These are phyloP conservation scores for Sceloporus tristichus DNA, from an alignment of 2,113 vertebrate species.

Conservation along the genomic window DNA sequence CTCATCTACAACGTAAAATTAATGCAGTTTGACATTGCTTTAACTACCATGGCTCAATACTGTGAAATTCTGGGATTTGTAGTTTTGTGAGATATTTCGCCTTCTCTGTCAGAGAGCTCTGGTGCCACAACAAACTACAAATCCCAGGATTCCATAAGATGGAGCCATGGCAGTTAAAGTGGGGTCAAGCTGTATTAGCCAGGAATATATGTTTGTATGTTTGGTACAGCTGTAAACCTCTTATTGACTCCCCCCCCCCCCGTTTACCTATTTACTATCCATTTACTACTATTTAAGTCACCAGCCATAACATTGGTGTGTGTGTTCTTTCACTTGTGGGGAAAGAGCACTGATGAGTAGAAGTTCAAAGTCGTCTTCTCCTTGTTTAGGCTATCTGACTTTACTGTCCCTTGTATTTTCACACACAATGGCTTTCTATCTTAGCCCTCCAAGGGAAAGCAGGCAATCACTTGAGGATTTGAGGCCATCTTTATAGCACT, in stretches of 20 bases:
- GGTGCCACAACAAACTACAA: background rate
- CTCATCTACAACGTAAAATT: no score
- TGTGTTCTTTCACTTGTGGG: background rate
- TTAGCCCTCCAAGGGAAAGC: background rate
- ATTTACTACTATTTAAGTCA: background rate
- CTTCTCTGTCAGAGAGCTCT: no score
- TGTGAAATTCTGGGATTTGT: background rate
- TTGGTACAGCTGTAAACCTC: background rate
- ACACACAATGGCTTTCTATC: constrained; percentile 9
- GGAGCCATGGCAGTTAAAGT: no score
- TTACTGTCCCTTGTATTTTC: background rate
- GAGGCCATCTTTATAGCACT: background rate
- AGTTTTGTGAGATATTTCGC: background rate
- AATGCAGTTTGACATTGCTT: background rate
- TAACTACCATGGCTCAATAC: background rate
- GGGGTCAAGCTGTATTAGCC: no score
- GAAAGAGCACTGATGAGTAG: background rate
- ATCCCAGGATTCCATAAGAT: no score
- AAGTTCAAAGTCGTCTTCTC: background rate
- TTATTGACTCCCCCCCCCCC: background rate
- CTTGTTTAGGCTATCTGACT: background rate
- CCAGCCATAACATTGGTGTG: background rate
- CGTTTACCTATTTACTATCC: background rate
- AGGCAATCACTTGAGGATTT: background rate
- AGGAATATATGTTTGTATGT: background rate